A percentile compares a stretch with the other conserved stretches of the same genome.
These are phyloP conservation scores for Empidonax traillii DNA, from an alignment of 2,113 vertebrate genomes.

Conservation along the genomic window DNA sequence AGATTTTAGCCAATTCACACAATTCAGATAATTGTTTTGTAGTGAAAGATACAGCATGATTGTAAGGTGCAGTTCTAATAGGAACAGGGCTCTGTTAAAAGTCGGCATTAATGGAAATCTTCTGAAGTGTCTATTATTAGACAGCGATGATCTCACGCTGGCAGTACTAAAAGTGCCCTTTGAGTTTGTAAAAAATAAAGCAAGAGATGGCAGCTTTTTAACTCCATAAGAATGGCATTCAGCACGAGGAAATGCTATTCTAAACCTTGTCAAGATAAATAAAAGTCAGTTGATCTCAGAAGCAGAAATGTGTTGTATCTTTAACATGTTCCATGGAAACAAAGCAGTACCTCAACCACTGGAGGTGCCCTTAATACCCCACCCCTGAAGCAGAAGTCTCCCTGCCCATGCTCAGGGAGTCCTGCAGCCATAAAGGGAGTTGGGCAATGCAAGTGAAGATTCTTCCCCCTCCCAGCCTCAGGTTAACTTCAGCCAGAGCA, in stretches of 20 bases:
- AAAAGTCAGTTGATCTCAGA: not conserved
- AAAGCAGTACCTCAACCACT: not conserved
- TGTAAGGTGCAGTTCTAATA: not conserved
- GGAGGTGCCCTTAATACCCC: not conserved
- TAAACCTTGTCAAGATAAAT: not conserved
- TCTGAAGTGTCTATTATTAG: not conserved
- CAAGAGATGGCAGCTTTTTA: not conserved
- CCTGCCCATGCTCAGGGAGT: not conserved
- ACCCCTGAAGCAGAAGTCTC: not conserved
- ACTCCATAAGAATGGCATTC: not conserved
- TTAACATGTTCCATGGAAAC: not conserved
- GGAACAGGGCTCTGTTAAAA: not conserved
- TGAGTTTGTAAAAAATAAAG: not conserved
- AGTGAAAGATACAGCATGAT: not conserved
- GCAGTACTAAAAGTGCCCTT: not conserved
- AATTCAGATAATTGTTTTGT: not conserved
- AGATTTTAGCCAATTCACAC: conserved; percentile 2
- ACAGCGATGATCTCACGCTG: not conserved
- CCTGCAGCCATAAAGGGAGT: not conserved
- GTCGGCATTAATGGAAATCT: not conserved
- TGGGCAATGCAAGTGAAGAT: not conserved
- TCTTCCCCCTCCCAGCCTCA: not conserved
- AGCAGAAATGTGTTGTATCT: not conserved
- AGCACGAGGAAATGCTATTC: not conserved
- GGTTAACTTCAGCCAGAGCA: not conserved